Base-by-base conservation (phyloP, 2,888 invertebrate genomes). In the Rhimphoctona megacephalus region DNA sequence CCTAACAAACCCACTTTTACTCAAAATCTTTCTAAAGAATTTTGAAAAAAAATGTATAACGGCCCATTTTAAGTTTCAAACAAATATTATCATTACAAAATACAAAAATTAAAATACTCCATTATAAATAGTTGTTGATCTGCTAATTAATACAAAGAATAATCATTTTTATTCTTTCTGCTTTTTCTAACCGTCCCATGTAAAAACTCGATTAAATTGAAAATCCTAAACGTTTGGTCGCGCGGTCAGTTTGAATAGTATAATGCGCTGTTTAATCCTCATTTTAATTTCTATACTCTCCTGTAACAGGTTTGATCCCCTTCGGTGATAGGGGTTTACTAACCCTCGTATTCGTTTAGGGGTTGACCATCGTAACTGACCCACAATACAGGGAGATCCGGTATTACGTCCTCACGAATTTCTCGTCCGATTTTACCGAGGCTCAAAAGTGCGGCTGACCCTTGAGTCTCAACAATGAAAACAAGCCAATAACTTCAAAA, bases 281-380 rank as follows among this genome's bases (percentile, higher is more conserved):
- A 82, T 89, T 89, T 88, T 89, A 88, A 87, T 89, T 89, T 87
- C 85, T 83, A 69, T 70, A 84, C 77, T 89, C 88, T 85, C 89
- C 49, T 22, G 70, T 43, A 84, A 80, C 87, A 90, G 89, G 86
- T 89, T 91, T 92, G 91, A 93, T 92, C 92, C 90, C 89, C 87
- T 81, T 72, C 80, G 88, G 84, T 89, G 87, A 90, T 89, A 89
- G 89, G 88, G 89, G 85, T 90, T 78, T 81, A 82, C 85, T 79
- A 81, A 85, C 88, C 87, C 87, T 78, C 83, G 86, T 79, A 77
- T 85, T 85, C 84, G 79, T 76, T 82, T 25, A 83, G 79, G 88
- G 88, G 81, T 86, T 85, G 86, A 87, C 87, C 85, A 85, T 72
- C 84, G 83, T 88, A 82, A 87, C 86, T 88, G 89, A 90, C 90